These are phyloP conservation scores for Mya arenaria DNA, from an alignment of 1,140 invertebrate species.

Conservation along the genomic window DNA sequence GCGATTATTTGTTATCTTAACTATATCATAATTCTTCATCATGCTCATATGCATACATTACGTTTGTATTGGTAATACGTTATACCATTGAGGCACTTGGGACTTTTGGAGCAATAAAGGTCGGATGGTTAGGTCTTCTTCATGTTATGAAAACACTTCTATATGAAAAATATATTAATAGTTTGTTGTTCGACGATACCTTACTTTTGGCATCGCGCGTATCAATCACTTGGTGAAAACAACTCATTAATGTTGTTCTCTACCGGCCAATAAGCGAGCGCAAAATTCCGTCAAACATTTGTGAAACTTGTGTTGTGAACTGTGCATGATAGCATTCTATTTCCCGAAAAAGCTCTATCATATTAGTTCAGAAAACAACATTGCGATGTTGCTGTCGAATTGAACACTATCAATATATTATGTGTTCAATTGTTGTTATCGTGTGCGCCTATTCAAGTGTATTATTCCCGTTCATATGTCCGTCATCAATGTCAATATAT, in stretches of 20 bases:
- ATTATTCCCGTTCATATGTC: too few species aligned
- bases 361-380: neutral
- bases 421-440: too few species aligned
- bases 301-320: slow-evolving; percentile 71
- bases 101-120: too few species aligned
- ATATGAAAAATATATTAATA: slow-evolving; percentile 82
- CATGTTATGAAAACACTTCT: too few species aligned
- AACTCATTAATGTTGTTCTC: slow-evolving; percentile 95
- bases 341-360: neutral
- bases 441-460: too few species aligned
- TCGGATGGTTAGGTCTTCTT: too few species aligned
- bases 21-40: too few species aligned
- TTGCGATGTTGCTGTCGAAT: neutral
- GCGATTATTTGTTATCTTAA: too few species aligned
- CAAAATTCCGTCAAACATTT: slow-evolving; percentile 95
- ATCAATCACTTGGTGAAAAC: slow-evolving; percentile 88
- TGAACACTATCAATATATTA: neutral
- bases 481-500: too few species aligned
- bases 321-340: neutral
- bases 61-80: too few species aligned
- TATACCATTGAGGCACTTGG: too few species aligned
- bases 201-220: slow-evolving; percentile 78
- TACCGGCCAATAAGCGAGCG: slow-evolving; percentile 97
- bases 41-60: too few species aligned
- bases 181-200: slow-evolving; percentile 76